Percentiles rank a stretch among this genome's conserved stretches.
phyloP scores from a whole-genome alignment of 1,140 invertebrate genomes.

The Drosophila truncata region DNA sequence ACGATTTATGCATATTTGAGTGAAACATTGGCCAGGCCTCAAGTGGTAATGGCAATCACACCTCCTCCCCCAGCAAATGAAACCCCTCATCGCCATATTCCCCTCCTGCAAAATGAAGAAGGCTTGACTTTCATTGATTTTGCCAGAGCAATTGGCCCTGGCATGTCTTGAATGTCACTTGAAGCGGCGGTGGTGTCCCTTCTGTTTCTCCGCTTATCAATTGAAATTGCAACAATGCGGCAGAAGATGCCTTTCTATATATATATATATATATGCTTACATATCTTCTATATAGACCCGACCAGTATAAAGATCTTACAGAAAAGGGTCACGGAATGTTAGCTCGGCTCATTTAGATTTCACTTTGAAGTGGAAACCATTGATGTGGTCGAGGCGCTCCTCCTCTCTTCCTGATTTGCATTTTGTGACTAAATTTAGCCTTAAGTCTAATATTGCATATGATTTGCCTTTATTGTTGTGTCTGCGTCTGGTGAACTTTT shows the following conservation, averaged over 20 bases:
- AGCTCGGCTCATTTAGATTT: constrained; percentile 41
- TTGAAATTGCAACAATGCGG: constrained; percentile 73
- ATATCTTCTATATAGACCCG: constrained; percentile 13
- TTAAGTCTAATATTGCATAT: constrained; percentile 38
- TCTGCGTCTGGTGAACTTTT: constrained; percentile 60
- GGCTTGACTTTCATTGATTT: constrained; percentile 52
- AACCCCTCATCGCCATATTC: neutral
- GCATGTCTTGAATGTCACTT: constrained; percentile 66
- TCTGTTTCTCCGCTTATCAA: constrained; percentile 45
- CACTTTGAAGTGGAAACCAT: constrained; percentile 76
- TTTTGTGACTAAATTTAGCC: constrained; percentile 69
- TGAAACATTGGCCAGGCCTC: constrained; percentile 30
- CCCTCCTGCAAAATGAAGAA: constrained; percentile 19
- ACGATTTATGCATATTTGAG: constrained; percentile 51
- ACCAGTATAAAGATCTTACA: constrained; percentile 7
- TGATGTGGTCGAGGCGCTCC: constrained; percentile 57
- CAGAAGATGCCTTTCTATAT: constrained; percentile 43
- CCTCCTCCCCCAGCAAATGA: neutral
- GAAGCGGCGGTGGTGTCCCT: constrained; percentile 28
- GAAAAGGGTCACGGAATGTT: constrained; percentile 32
- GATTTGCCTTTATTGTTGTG: constrained; percentile 26
- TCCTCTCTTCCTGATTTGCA: constrained; percentile 55
- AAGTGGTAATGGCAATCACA: constrained; percentile 30
- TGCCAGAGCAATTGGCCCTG: too few species aligned
- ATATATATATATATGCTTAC: constrained; percentile 8